Evolutionary conservation across 1,140 invertebrate genomes (phyloP).

Genomic region (Diprion similis): DNA sequence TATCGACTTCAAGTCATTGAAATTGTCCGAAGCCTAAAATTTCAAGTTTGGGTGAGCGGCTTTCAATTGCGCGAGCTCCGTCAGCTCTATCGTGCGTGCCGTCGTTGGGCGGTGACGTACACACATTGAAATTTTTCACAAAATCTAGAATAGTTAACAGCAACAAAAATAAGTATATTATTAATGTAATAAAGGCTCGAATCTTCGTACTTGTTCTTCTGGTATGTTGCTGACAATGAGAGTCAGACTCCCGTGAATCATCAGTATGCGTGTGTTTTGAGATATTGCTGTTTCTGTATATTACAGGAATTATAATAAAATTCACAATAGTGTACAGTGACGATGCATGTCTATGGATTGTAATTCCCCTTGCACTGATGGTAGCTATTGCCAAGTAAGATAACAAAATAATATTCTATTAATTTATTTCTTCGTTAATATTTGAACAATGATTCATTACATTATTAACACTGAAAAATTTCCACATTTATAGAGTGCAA

Average conservation of each 20-base stretch:
- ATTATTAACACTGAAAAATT: slow-evolving; percentile 2
- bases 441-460: neutral
- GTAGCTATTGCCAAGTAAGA: neutral
- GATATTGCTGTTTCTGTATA: slow-evolving; percentile 42
- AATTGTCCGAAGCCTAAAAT: neutral
- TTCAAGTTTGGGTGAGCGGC: neutral
- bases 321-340: neutral
- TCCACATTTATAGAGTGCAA: neutral
- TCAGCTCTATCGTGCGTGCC: too few relatives aligned
- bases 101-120: too few relatives aligned
- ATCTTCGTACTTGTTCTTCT: slow-evolving; percentile 27
- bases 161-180: slow-evolving; percentile 29
- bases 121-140: slow-evolving; percentile 24
- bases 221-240: slow-evolving; percentile 28
- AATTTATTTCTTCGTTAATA: neutral
- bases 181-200: slow-evolving; percentile 26
- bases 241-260: slow-evolving; percentile 27
- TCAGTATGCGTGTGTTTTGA: slow-evolving; percentile 36
- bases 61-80: neutral
- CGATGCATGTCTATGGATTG: neutral
- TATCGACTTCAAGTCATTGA: neutral
- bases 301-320: slow-evolving; percentile 44
- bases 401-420: neutral
- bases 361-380: neutral
- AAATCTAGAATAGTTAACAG: slow-evolving; percentile 11